These are phyloP conservation scores for Bufo bufo DNA, from an alignment of 2,113 vertebrate genomes.

Conservation along the genomic window DNA sequence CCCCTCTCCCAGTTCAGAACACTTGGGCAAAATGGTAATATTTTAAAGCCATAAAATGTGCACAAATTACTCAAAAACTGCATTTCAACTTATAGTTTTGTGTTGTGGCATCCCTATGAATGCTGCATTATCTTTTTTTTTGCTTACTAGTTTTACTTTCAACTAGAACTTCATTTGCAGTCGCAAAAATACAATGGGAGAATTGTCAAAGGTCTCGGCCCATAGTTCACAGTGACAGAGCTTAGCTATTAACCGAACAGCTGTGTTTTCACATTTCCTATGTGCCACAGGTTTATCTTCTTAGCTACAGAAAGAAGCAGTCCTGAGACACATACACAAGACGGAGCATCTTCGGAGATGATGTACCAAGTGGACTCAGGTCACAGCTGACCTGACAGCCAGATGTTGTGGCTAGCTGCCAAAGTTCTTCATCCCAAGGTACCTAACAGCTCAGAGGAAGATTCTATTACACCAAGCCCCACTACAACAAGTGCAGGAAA, in stretches of 20 bases:
- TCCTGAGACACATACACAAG: neutral
- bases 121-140: neutral
- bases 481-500: slow-evolving; percentile 11
- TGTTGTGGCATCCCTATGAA: neutral
- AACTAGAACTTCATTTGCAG: neutral
- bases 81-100: neutral
- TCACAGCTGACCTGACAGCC: slow-evolving; percentile 24
- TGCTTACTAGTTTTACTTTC: neutral
- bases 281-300: neutral
- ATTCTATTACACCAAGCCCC: neutral
- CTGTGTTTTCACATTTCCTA: slow-evolving; percentile 7
- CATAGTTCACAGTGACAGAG: slow-evolving; percentile 2
- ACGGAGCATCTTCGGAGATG: neutral
- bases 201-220: neutral
- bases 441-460: neutral
- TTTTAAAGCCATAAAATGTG: too few relatives aligned
- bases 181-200: neutral
- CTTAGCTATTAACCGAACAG: neutral
- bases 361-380: slow-evolving; percentile 12
- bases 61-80: too few relatives aligned
- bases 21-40: too few relatives aligned
- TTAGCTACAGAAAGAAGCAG: neutral
- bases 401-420: slow-evolving; percentile 40
- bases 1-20: too few relatives aligned
- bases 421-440: slow-evolving; percentile 36